Percentiles rank a stretch among this genome's conserved stretches.
Conservation (phyloP, 2,113 vertebrate species). For the Hystrix cristata region DNA sequence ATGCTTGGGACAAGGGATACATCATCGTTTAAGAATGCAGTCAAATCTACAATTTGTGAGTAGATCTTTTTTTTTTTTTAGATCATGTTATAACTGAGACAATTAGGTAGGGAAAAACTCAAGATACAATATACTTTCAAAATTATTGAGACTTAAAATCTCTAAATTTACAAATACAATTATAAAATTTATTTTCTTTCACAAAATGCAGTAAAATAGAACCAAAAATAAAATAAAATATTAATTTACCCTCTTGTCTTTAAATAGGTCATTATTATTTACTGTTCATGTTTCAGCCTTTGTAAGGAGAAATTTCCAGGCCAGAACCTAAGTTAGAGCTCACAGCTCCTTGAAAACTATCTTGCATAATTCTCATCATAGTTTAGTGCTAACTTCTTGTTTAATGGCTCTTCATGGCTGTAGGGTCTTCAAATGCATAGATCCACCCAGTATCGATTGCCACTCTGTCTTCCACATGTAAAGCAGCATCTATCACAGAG, state of each 20-base stretch:
- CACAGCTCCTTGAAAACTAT: background rate
- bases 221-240: background rate
- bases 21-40: slow-evolving; percentile 43
- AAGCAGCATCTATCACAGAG: background rate
- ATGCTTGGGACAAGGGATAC: background rate
- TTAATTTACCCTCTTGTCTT: background rate
- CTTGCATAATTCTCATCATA: background rate
- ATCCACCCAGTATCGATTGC: background rate
- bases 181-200: background rate
- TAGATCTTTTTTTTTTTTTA: background rate
- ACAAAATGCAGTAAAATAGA: background rate
- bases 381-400: background rate
- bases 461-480: background rate
- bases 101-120: background rate
- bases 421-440: background rate
- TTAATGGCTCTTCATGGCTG: background rate
- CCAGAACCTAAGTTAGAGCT: background rate
- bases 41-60: background rate
- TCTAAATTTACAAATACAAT: background rate
- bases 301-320: background rate
- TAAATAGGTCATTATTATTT: background rate
- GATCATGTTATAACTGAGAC: slow-evolving; percentile 21
- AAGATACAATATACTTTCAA: background rate
- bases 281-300: background rate
- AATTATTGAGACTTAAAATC: background rate